phyloP scores from a whole-genome alignment of 1,140 invertebrate genomes.

The Ectropis grisescens region DNA sequence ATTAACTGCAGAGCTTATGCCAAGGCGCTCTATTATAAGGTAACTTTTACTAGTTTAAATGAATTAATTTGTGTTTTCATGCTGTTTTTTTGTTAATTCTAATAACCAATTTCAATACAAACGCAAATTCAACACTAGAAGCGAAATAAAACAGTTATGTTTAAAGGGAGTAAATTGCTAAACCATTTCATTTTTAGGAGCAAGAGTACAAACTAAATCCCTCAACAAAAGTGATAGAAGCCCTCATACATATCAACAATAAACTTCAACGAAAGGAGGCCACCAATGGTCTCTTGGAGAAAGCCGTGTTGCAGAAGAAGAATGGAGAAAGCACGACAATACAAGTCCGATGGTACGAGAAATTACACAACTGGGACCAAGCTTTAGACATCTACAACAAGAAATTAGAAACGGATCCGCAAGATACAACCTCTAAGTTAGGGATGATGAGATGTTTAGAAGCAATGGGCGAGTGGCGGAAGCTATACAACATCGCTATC shows the following conservation, averaged over 20 bases:
- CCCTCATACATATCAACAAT: slow-evolving; percentile 97
- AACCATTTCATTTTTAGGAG: slow-evolving; percentile 72
- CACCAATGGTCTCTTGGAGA: slow-evolving; percentile 91
- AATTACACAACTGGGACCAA: slow-evolving; percentile 98
- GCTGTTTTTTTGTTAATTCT: no score
- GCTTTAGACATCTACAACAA: slow-evolving; percentile 90
- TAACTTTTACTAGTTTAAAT: no score
- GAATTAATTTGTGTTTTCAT: no score
- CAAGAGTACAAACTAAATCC: slow-evolving; percentile 86
- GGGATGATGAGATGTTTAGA: slow-evolving; percentile 98
- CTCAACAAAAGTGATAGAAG: slow-evolving; percentile 88
- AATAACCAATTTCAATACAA: no score
- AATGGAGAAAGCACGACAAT: slow-evolving; percentile 77
- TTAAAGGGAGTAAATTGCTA: no score
- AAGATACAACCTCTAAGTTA: slow-evolving; percentile 85
- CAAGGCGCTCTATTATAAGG: slow-evolving; percentile 97
- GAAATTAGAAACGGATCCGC: slow-evolving; percentile 73
- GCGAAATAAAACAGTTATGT: no score
- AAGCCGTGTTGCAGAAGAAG: slow-evolving; percentile 87
- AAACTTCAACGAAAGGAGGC: slow-evolving; percentile 98
- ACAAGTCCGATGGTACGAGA: slow-evolving; percentile 98
- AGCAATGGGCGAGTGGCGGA: slow-evolving; percentile 95
- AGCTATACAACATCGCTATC: slow-evolving; percentile 80
- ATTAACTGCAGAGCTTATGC: slow-evolving; percentile 90
- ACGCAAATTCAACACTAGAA: no score